phyloP scores from a whole-genome alignment of 2,888 invertebrate species.

The Malthinus seriepunctatus region DNA sequence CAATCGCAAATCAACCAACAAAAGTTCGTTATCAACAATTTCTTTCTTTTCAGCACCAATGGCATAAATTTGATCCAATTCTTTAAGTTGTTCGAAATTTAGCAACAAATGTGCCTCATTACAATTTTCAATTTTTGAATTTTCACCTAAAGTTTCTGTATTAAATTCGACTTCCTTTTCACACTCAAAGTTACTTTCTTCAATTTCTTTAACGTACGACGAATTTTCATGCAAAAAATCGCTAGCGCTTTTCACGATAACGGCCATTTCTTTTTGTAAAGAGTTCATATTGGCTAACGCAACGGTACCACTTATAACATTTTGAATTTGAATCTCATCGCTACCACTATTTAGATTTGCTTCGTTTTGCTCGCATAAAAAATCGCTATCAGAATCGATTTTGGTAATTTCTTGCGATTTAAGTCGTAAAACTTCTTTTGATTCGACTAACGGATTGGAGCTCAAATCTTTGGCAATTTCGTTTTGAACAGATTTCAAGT shows the following conservation, averaged over 20 bases:
- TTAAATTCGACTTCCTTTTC: too few species aligned
- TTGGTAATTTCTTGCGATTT: too few species aligned
- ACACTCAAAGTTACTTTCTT: neutral
- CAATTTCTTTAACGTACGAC: neutral
- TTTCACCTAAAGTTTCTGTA: neutral
- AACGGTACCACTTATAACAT: conserved; percentile 7
- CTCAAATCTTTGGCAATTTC: too few species aligned
- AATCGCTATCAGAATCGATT: neutral
- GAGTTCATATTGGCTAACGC: conserved; percentile 4
- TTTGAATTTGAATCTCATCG: neutral
- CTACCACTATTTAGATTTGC: neutral
- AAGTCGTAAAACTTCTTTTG: neutral
- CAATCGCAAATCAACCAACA: too few species aligned
- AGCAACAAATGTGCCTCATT: too few species aligned
- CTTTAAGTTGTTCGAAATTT: too few species aligned
- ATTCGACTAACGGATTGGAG: too few species aligned
- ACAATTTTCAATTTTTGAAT: too few species aligned
- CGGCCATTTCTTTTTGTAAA: conserved; percentile 9
- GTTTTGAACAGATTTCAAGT: too few species aligned
- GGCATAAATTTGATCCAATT: too few species aligned
- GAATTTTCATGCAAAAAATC: neutral
- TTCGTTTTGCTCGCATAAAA: neutral
- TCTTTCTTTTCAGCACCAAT: too few species aligned
- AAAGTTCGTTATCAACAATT: too few species aligned
- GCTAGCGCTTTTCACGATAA: neutral